A percentile compares a stretch with the other conserved stretches of the same genome.
These are phyloP conservation scores for Sphenopsis melanotis DNA, from an alignment of 2,797 vertebrate species.

Conservation along the genomic window DNA sequence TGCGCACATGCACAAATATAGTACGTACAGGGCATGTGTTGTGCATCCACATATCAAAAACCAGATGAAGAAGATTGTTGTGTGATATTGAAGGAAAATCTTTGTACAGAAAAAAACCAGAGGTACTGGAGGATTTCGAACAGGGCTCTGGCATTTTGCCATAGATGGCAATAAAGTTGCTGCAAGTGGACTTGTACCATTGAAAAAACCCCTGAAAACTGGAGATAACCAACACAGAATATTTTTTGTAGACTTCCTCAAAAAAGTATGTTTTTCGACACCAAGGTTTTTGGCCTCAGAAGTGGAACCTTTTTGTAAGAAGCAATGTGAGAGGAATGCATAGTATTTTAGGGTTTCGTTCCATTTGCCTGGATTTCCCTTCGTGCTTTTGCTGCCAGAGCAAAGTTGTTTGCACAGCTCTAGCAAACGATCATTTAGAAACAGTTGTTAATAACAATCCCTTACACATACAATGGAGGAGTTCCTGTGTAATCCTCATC, in stretches of 20 bases:
- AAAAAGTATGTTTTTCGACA: neutral
- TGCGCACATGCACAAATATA: rapidly evolving
- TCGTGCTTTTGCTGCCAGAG: neutral
- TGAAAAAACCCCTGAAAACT: neutral
- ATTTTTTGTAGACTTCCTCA: neutral
- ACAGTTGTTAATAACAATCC: neutral
- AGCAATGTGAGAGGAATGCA: neutral
- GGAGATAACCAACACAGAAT: neutral
- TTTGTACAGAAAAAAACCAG: neutral
- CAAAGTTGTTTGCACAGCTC: neutral
- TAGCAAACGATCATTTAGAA: neutral
- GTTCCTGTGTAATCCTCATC: neutral
- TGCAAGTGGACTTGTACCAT: neutral
- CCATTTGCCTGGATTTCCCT: neutral
- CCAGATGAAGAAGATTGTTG: neutral
- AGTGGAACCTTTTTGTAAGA: constrained; percentile 14
- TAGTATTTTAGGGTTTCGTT: neutral
- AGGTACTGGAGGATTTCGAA: neutral
- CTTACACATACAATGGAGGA: neutral
- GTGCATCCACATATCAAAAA: neutral
- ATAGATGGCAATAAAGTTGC: neutral
- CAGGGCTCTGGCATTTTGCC: neutral
- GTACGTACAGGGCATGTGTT: neutral
- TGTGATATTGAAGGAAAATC: neutral
- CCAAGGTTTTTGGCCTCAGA: neutral